phyloP scores from a whole-genome alignment of 2,113 vertebrate genomes.

The Irena cyanogastra region DNA sequence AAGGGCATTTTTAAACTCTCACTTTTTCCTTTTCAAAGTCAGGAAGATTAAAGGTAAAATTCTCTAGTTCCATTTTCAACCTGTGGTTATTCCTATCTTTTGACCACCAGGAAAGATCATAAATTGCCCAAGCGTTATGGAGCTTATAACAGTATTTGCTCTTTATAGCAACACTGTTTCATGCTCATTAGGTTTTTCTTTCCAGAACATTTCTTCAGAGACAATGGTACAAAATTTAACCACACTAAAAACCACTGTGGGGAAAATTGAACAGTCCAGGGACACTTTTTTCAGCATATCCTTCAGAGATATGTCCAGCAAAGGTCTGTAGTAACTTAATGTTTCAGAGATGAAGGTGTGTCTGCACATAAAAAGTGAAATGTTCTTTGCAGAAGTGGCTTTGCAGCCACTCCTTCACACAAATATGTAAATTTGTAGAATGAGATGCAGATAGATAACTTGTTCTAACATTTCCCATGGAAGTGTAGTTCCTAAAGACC shows the following conservation, averaged over 20 bases:
- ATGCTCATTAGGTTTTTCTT: not conserved
- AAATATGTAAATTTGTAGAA: not conserved
- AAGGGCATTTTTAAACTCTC: not conserved
- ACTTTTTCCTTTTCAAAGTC: not conserved
- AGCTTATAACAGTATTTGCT: not conserved
- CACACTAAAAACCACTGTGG: not conserved
- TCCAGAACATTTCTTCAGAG: not conserved
- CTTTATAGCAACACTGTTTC: not conserved
- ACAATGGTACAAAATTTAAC: not conserved
- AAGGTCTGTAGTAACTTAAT: not conserved
- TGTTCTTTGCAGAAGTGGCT: not conserved
- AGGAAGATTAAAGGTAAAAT: constrained; percentile 12
- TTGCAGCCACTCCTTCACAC: not conserved
- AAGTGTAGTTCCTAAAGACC: not conserved
- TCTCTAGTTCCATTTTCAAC: not conserved
- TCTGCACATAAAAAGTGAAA: not conserved
- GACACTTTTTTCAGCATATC: not conserved
- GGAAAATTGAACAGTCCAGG: not conserved
- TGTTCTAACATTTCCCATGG: not conserved
- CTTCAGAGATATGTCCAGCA: not conserved
- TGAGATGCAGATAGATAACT: not conserved
- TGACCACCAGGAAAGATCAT: not conserved
- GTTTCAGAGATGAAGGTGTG: not conserved
- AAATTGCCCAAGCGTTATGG: not conserved
- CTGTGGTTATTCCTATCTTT: not conserved